Evolutionary conservation across 2,888 invertebrate species (phyloP), one percentile per base, ranked within the genome.

Genomic region (Auanema sp.): DNA sequence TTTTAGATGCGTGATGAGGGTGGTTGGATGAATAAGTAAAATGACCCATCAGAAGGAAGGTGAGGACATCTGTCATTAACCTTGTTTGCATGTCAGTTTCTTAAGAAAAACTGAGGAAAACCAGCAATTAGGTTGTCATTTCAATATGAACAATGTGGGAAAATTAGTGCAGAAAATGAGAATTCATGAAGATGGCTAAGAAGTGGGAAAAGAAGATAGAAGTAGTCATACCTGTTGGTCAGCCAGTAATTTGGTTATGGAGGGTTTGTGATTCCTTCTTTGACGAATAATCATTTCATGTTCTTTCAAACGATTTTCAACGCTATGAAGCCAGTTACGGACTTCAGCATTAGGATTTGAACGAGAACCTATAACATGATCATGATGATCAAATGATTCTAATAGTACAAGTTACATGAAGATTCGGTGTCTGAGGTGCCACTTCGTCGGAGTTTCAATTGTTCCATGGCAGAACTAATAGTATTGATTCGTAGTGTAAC

Each of bases 401-500:
- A 23, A 52, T n/a, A 23, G 6, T 4, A 41, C 43, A 11, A 64
- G 68, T 65, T 44, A 71, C 73, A 67, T 53, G 63, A 66, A 42
- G 70, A 65, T 58, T 71, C 70, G 43, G 73, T 67, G 24, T 70
- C 70, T 11, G 65, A 58, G 55, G 59, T 63, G 14, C 63, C 53
- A 12, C 49, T 60, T 51, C 66, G 55, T 16, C 65, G 57, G 2
- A 74, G 58, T 42, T 66, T 61, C 14, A 75, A 58, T 47, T 73
- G 73, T 40, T 75, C 73, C 68, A 75, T 69, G 14, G 75, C 75
- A 25, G 69, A 69, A 60, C 69, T 71, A 24, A 75, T 71, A 18
- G 75, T 75, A 55, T 68, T 69, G 12, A 73, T 58, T 18, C 75
- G 66, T n/a, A 75, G 65, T 14, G 63, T 57, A 12, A 75, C 57